Percentiles rank a stretch among this genome's conserved stretches.
Evolutionary conservation across 2,888 invertebrate genomes (phyloP).

Genomic region (Conistra vaccinii): DNA sequence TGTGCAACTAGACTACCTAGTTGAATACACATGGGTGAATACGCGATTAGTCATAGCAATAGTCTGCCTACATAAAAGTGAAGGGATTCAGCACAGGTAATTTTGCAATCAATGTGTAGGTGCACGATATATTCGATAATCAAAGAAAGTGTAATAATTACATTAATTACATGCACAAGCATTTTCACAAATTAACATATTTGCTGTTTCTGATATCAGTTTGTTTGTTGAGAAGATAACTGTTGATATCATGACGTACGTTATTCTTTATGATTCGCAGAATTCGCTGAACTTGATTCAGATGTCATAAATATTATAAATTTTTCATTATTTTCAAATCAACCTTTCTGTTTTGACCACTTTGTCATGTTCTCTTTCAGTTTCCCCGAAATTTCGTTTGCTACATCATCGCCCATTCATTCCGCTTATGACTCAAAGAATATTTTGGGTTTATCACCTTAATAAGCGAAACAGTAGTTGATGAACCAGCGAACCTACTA

Average conservation of each 20-base stretch:
- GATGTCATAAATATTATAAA: constrained; percentile 20
- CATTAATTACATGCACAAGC: constrained; percentile 28
- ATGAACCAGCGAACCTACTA: constrained; percentile 7
- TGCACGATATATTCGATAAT: constrained; percentile 36
- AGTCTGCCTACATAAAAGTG: constrained; percentile 69
- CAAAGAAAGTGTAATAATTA: constrained; percentile 50
- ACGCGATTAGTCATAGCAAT: constrained; percentile 59
- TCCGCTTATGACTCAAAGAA: neutral
- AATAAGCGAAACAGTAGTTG: constrained; percentile 8
- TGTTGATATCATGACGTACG: constrained; percentile 57
- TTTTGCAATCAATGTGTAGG: constrained; percentile 62
- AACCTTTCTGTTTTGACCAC: neutral
- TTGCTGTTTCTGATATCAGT: constrained; percentile 65
- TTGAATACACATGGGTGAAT: constrained; percentile 56
- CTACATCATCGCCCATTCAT: neutral
- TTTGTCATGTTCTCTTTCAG: neutral
- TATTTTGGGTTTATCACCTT: neutral
- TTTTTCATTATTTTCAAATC: constrained; percentile 15
- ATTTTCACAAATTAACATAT: constrained; percentile 60
- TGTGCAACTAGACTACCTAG: constrained; percentile 57
- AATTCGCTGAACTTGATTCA: constrained; percentile 32
- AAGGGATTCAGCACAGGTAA: constrained; percentile 61
- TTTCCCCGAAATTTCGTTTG: neutral
- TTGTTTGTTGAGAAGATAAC: constrained; percentile 63
- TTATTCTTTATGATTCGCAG: constrained; percentile 51